A percentile compares a stretch with the other conserved stretches of the same genome.
Conservation (phyloP, 2,113 vertebrate species). For the Bufo gargarizans region DNA sequence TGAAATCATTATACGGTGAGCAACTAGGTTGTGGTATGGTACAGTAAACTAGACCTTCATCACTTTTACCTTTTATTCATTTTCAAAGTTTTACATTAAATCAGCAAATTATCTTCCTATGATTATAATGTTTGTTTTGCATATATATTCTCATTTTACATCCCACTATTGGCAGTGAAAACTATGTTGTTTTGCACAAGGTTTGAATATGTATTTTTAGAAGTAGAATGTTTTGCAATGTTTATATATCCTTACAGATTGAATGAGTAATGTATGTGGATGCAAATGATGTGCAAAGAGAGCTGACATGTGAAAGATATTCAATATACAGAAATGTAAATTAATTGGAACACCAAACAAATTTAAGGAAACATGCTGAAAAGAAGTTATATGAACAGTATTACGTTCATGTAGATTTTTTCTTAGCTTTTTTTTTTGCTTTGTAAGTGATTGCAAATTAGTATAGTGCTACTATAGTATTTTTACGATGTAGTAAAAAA, state of each 20-base stretch:
- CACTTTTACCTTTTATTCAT: neutral
- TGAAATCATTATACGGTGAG: no score
- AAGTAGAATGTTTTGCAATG: slow-evolving; percentile 54
- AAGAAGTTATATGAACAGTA: neutral
- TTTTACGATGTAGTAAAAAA: neutral
- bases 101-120: slow-evolving; percentile 14
- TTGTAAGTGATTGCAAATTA: neutral
- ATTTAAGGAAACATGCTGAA: neutral
- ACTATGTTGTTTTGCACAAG: slow-evolving; percentile 38
- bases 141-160: slow-evolving; percentile 32
- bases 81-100: slow-evolving; percentile 21
- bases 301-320: slow-evolving; percentile 52
- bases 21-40: neutral
- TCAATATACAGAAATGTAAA: slow-evolving; percentile 42
- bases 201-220: slow-evolving; percentile 57
- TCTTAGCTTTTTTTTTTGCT: neutral
- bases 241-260: slow-evolving; percentile 57
- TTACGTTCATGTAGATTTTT: no score
- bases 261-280: slow-evolving; percentile 54
- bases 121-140: slow-evolving; percentile 32
- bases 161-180: slow-evolving; percentile 20
- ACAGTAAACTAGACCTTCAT: neutral
- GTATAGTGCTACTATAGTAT: neutral
- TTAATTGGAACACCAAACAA: slow-evolving; percentile 39
- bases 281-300: slow-evolving; percentile 55